phyloP scores from a whole-genome alignment of 1,140 invertebrate genomes.

The Drosophila virilis region DNA sequence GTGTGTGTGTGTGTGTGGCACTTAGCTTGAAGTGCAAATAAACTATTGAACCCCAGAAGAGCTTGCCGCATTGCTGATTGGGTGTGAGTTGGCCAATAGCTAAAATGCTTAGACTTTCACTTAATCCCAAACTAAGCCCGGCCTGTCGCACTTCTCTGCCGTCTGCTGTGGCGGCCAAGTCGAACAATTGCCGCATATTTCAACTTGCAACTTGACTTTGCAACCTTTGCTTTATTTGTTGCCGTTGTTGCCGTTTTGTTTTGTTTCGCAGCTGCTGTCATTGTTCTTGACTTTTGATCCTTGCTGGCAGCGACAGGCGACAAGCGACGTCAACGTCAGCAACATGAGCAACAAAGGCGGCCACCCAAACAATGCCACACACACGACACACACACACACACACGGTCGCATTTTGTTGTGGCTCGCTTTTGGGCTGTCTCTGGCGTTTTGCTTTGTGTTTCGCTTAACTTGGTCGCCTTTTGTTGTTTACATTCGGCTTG shows the following conservation, averaged over 20 bases:
- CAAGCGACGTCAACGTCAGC: constrained; percentile 77
- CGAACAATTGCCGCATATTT: constrained; percentile 77
- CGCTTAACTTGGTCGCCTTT: constrained; percentile 63
- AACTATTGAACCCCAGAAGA: constrained; percentile 51
- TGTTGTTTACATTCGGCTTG: constrained; percentile 53
- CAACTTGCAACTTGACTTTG: constrained; percentile 81
- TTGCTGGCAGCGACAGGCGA: constrained; percentile 71
- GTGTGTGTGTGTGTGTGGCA: constrained; percentile 12
- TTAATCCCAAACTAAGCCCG: constrained; percentile 6
- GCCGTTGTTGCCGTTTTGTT: constrained; percentile 33
- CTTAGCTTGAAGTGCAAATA: constrained; percentile 45
- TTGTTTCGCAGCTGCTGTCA: constrained; percentile 62
- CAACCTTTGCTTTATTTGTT: constrained; percentile 42
- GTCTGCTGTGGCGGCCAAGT: constrained; percentile 28
- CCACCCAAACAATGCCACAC: constrained; percentile 44
- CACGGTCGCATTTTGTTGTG: constrained; percentile 28
- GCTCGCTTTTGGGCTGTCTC: constrained; percentile 35
- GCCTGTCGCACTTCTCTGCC: constrained; percentile 1
- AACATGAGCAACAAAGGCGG: constrained; percentile 69
- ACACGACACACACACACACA: constrained; percentile 16
- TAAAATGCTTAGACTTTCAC: constrained; percentile 50
- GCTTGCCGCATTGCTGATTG: constrained; percentile 20
- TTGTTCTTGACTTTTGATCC: constrained; percentile 82
- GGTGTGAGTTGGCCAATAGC: constrained; percentile 7
- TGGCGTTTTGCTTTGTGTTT: constrained; percentile 56